Evolutionary conservation across 2,888 invertebrate species (phyloP).

Genomic region (Drosophila nigricruria): DNA sequence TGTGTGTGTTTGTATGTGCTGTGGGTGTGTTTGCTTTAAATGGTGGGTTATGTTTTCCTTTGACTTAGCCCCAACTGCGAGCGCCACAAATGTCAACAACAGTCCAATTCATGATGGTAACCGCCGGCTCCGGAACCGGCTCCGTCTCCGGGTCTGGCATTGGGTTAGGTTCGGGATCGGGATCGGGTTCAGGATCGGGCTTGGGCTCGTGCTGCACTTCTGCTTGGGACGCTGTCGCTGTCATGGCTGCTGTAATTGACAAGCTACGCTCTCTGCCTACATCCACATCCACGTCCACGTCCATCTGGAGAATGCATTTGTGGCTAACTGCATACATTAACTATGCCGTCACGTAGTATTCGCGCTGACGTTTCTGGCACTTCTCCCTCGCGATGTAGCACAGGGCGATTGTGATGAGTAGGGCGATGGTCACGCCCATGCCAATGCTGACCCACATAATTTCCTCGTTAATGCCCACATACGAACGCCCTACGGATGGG

Average conservation of each 20-base stretch:
- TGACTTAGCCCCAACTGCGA: slow-evolving; percentile 75
- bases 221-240: slow-evolving; percentile 12
- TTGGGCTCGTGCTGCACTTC: slow-evolving; percentile 17
- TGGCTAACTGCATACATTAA: slow-evolving; percentile 72
- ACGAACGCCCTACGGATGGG: slow-evolving; percentile 89
- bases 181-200: neutral
- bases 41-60: slow-evolving; percentile 48
- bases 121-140: slow-evolving; percentile 23
- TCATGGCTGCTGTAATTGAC: slow-evolving; percentile 37
- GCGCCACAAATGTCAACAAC: slow-evolving; percentile 73
- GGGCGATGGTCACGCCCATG: slow-evolving; percentile 88
- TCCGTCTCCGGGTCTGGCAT: slow-evolving; percentile 2
- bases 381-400: slow-evolving; percentile 93
- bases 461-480: slow-evolving; percentile 94
- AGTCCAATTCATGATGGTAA: slow-evolving; percentile 61
- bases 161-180: slow-evolving; percentile 12
- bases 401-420: slow-evolving; percentile 92
- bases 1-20: slow-evolving; percentile 24
- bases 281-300: slow-evolving; percentile 23
- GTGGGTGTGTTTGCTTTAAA: slow-evolving; percentile 28
- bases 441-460: slow-evolving; percentile 96
- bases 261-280: slow-evolving; percentile 19
- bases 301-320: slow-evolving; percentile 17
- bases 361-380: slow-evolving; percentile 90
- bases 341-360: slow-evolving; percentile 90